Conservation (phyloP, 2,113 vertebrate genomes). For the Okapia johnstoni region DNA sequence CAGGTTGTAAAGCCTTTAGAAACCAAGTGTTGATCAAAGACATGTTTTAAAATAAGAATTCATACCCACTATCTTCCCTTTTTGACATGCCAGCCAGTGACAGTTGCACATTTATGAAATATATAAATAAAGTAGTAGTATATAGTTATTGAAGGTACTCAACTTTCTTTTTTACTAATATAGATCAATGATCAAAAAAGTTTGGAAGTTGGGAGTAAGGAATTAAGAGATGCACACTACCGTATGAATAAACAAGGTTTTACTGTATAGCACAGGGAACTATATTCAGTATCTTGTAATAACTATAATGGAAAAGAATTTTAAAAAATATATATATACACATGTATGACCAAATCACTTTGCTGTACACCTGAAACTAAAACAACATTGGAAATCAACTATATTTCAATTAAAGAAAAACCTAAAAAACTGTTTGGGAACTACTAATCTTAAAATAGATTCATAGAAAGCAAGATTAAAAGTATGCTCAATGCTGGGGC, state of each 20-base stretch:
- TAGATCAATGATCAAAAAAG: not conserved
- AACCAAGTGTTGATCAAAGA: not conserved
- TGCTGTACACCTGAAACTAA: not conserved
- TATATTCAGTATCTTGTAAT: not conserved
- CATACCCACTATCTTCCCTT: not conserved
- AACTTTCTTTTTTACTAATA: not conserved
- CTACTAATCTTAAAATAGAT: not conserved
- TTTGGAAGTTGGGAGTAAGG: not conserved
- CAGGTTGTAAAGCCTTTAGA: not conserved
- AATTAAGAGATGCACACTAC: not conserved
- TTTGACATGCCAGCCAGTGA: not conserved
- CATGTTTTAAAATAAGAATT: not conserved
- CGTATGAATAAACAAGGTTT: not conserved
- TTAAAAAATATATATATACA: not conserved
- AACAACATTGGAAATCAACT: not conserved
- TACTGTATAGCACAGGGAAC: not conserved
- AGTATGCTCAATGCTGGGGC: not conserved
- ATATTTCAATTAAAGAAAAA: not conserved
- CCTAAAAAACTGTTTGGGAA: not conserved
- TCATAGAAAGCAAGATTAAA: not conserved
- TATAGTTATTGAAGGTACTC: not conserved
- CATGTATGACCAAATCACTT: not conserved
- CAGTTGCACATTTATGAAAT: not conserved
- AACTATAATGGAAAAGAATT: not conserved
- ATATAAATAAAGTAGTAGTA: not conserved